A percentile compares a stretch with the other conserved stretches of the same genome.
phyloP scores from a whole-genome alignment of 2,888 invertebrate species.

The Pseudococcus viburni region DNA sequence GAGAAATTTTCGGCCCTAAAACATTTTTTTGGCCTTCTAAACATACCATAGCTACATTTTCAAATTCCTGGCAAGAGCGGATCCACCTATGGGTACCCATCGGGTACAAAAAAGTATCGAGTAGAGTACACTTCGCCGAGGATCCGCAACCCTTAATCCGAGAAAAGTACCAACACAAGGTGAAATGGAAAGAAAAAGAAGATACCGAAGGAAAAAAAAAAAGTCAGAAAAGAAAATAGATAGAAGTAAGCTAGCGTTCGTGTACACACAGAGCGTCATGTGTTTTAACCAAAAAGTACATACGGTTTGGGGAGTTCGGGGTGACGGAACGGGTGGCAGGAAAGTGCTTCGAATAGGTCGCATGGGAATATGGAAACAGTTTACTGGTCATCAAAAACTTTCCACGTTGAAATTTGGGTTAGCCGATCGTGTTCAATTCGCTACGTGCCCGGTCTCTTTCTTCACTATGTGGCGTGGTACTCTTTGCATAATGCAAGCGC shows the following conservation, averaged over 20 bases:
- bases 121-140: no score
- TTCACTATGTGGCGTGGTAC: background rate
- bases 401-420: slow-evolving; percentile 55
- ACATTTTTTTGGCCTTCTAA: no score
- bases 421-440: slow-evolving; percentile 57
- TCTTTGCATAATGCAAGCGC: slow-evolving; percentile 55
- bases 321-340: background rate
- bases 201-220: background rate
- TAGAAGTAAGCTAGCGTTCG: slow-evolving; percentile 1
- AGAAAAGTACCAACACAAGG: no score
- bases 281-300: slow-evolving; percentile 48
- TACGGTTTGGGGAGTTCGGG: background rate
- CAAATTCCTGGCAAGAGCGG: no score
- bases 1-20: no score
- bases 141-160: no score
- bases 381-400: slow-evolving; percentile 56
- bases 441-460: slow-evolving; percentile 21
- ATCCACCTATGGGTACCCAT: no score
- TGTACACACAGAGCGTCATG: slow-evolving; percentile 19
- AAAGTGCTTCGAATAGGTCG: slow-evolving; percentile 53
- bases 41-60: no score
- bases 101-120: no score
- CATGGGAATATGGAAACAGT: slow-evolving; percentile 55
- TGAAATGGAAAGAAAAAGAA: background rate
- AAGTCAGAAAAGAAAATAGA: slow-evolving; percentile 51